Conservation (phyloP, 2,113 vertebrate genomes). For the Pyrgilauda ruficollis region DNA sequence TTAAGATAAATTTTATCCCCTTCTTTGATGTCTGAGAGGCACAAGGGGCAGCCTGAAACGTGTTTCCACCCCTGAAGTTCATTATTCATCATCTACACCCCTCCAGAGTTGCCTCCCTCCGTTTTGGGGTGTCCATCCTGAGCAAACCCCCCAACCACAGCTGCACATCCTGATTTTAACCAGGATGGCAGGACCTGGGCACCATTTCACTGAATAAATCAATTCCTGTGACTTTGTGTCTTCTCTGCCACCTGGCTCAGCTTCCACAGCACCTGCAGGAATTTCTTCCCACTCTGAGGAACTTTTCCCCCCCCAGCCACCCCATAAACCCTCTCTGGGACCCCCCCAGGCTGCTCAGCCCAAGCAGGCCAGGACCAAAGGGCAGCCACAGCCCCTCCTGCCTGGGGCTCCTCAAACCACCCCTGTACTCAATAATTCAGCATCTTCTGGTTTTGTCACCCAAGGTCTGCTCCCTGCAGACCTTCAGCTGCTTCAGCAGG, state of each 20-base stretch:
- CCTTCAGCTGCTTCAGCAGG: rapidly evolving
- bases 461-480: not conserved
- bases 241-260: rapidly evolving
- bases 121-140: not conserved
- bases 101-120: not conserved
- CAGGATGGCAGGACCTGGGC: not conserved
- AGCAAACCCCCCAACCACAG: not conserved
- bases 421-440: rapidly evolving
- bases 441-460: not conserved
- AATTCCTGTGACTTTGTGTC: too few relatives aligned
- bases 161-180: not conserved
- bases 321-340: not conserved
- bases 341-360: not conserved
- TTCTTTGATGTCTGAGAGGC: too few relatives aligned
- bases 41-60: not conserved
- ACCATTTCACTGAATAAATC: not conserved
- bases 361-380: not conserved
- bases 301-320: not conserved
- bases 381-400: not conserved
- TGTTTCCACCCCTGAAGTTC: not conserved
- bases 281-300: not conserved
- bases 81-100: not conserved
- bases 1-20: not conserved
- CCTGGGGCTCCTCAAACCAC: not conserved
- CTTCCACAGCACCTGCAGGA: not conserved